Evolutionary conservation across 2,888 invertebrate genomes (phyloP).

Genomic region (Nymphalis urticae): DNA sequence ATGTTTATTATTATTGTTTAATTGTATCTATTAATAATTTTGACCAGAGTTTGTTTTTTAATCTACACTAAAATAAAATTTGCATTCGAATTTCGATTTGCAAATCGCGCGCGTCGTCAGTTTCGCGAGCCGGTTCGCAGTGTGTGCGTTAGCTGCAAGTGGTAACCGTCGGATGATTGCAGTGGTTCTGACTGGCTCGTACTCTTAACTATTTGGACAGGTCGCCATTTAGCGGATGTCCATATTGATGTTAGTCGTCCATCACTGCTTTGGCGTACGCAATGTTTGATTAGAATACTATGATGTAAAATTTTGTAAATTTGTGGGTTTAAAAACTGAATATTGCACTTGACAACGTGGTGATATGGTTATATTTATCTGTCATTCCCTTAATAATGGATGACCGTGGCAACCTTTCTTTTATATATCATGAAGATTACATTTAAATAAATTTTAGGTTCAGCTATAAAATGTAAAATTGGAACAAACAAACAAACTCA

Average conservation of each 20-base stretch:
- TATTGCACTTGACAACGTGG: not conserved
- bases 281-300: slow-evolving; percentile 34
- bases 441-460: too few relatives aligned
- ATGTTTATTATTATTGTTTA: slow-evolving; percentile 7
- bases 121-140: slow-evolving; percentile 44
- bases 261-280: slow-evolving; percentile 20
- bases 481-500: not conserved
- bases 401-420: too few relatives aligned
- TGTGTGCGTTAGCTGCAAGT: slow-evolving; percentile 65
- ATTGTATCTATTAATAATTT: not conserved
- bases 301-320: not conserved
- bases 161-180: slow-evolving; percentile 69
- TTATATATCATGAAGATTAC: too few relatives aligned
- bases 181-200: slow-evolving; percentile 61
- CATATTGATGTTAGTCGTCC: slow-evolving; percentile 39
- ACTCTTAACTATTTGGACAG: slow-evolving; percentile 72
- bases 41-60: not conserved
- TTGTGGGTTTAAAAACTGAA: not conserved
- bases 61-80: slow-evolving; percentile 19
- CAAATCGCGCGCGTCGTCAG: slow-evolving; percentile 47
- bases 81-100: slow-evolving; percentile 39
- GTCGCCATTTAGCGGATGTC: slow-evolving; percentile 60
- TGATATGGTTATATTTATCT: too few relatives aligned
- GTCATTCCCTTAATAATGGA: too few relatives aligned
- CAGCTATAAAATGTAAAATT: too few relatives aligned